Evolutionary conservation across 2,888 invertebrate genomes (phyloP).

Genomic region (Osedax frankpressi): DNA sequence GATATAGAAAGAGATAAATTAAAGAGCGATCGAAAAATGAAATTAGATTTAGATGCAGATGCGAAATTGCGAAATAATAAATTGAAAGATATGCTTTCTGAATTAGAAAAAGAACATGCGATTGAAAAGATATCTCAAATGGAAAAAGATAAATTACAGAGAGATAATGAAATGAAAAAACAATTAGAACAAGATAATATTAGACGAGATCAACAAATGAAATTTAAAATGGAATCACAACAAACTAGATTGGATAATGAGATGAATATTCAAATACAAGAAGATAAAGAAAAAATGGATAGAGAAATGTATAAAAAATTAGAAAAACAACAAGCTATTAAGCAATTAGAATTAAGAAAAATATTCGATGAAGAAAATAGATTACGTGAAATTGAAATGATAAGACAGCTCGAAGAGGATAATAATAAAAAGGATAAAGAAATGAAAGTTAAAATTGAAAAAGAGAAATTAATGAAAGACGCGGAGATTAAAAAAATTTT

Average conservation of each 20-base stretch:
- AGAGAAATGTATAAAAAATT: background rate
- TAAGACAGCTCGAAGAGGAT: background rate
- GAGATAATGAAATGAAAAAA: background rate
- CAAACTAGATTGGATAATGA: background rate
- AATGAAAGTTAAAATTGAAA: background rate
- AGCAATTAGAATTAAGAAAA: background rate
- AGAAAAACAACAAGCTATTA: background rate
- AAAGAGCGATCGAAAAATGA: background rate
- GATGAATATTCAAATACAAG: background rate
- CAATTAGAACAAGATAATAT: background rate
- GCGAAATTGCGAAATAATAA: background rate
- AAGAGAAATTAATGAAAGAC: background rate
- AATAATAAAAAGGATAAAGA: background rate
- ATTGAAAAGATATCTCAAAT: background rate
- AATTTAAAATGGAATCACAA: background rate
- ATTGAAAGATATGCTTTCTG: background rate
- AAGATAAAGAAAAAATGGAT: background rate
- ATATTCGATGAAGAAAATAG: background rate
- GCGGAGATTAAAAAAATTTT: background rate
- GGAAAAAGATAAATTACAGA: background rate
- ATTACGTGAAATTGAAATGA: background rate
- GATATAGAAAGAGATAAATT: background rate
- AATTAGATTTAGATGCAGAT: background rate
- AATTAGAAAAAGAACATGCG: background rate
- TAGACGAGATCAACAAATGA: background rate